Conservation (phyloP, 1,140 invertebrate genomes). For the Camponotus floridanus region DNA sequence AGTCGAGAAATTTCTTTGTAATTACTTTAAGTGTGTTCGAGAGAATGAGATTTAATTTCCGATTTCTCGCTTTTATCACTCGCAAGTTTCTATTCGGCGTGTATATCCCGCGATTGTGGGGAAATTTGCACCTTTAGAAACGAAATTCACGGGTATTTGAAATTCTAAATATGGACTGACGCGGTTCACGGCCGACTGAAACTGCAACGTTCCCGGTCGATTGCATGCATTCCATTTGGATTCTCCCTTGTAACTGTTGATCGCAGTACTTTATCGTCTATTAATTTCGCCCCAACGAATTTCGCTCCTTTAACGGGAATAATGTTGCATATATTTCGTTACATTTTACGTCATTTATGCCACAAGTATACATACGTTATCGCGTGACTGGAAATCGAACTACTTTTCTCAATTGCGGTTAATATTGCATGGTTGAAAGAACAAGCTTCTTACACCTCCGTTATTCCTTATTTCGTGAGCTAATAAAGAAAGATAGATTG, state of each 20-base stretch:
- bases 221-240: constrained; percentile 40
- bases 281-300: constrained; percentile 32
- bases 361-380: not conserved
- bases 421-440: not conserved
- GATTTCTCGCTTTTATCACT: constrained; percentile 21
- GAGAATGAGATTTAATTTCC: not conserved
- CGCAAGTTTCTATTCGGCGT: not conserved
- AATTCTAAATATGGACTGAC: constrained; percentile 30
- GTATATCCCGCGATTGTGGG: not conserved
- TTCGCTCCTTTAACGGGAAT: not conserved
- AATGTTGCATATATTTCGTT: not conserved
- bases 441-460: not conserved
- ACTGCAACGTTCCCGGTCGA: constrained; percentile 36
- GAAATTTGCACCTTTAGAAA: constrained; percentile 49
- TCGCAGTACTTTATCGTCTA: constrained; percentile 48
- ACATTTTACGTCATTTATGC: constrained; percentile 19
- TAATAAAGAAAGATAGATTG: not conserved
- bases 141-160: constrained; percentile 53
- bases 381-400: constrained; percentile 19
- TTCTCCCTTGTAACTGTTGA: constrained; percentile 54
- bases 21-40: not conserved
- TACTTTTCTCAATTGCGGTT: constrained; percentile 8
- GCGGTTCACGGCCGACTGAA: constrained; percentile 9
- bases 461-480: no score
- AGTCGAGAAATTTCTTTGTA: not conserved